Percentiles rank a stretch among this genome's conserved stretches.
phyloP scores from a whole-genome alignment of 2,888 invertebrate genomes.

The Malacosoma neustria region DNA sequence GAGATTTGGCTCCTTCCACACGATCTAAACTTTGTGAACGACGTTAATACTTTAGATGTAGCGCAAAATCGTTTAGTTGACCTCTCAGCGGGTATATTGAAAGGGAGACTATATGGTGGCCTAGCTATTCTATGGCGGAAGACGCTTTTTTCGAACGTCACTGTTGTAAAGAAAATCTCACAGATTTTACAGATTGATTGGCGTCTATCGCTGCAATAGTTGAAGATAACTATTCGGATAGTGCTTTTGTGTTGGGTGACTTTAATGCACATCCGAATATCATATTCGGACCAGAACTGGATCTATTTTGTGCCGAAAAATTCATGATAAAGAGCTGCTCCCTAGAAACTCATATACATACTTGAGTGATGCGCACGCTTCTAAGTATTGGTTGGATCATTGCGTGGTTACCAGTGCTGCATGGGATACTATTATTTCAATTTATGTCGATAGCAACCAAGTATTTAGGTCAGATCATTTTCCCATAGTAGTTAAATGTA shows the following conservation, averaged over 20 bases:
- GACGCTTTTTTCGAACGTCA: not conserved
- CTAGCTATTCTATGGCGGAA: slow-evolving; percentile 6
- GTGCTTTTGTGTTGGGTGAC: too few species aligned
- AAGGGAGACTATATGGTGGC: slow-evolving; percentile 4
- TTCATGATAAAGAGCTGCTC: too few species aligned
- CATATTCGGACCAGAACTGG: too few species aligned
- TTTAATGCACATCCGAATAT: too few species aligned
- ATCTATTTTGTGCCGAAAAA: too few species aligned
- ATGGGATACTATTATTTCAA: too few species aligned
- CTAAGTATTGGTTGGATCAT: too few species aligned
- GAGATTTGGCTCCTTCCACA: too few species aligned
- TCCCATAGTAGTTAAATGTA: too few species aligned
- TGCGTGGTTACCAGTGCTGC: too few species aligned
- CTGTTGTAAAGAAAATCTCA: slow-evolving; percentile 2
- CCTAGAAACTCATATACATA: slow-evolving; percentile 1
- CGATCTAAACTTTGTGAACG: not conserved
- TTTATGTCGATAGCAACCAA: too few species aligned
- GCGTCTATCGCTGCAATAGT: not conserved
- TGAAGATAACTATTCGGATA: not conserved
- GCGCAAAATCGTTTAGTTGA: slow-evolving; percentile 2
- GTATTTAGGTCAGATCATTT: too few species aligned
- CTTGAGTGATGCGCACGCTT: slow-evolving; percentile 3
- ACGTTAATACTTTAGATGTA: not conserved
- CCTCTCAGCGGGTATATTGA: slow-evolving; percentile 2
- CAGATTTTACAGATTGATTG: not conserved